These are phyloP conservation scores for Psylliodes chrysocephalus DNA, from an alignment of 2,888 invertebrate species.

Conservation along the genomic window DNA sequence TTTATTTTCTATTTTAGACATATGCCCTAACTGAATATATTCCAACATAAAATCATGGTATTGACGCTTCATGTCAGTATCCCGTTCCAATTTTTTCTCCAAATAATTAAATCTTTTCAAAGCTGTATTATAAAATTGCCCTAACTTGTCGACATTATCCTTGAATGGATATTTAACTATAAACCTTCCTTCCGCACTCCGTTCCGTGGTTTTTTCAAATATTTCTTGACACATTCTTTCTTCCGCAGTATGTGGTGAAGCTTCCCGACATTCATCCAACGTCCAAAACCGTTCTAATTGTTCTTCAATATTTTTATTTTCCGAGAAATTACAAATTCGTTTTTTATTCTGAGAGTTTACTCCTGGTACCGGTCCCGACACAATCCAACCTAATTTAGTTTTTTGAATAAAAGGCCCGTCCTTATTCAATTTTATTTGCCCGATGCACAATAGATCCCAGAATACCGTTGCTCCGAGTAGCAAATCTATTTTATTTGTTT, in stretches of 20 bases:
- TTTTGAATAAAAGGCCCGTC: constrained; percentile 6
- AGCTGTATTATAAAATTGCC: constrained; percentile 11
- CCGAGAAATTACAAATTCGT: constrained; percentile 8
- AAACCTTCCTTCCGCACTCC: constrained; percentile 22
- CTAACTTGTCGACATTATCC: not conserved
- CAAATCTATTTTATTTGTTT: constrained; percentile 20
- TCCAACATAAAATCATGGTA: constrained; percentile 32
- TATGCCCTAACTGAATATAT: constrained; percentile 31
- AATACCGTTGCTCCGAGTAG: constrained; percentile 31
- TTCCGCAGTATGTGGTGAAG: constrained; percentile 5
- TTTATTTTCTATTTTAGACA: constrained; percentile 24
- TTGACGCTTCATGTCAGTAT: not conserved
- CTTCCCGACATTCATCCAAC: constrained; percentile 28
- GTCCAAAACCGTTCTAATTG: constrained; percentile 28
- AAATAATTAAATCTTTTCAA: constrained; percentile 24
- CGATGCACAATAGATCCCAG: constrained; percentile 24
- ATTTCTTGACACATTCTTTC: constrained; percentile 24
- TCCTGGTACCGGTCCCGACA: constrained; percentile 16
- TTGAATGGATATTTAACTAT: constrained; percentile 21
- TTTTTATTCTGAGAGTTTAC: not conserved
- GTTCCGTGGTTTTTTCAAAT: constrained; percentile 9
- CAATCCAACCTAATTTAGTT: constrained; percentile 28
- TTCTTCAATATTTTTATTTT: too few relatives aligned
- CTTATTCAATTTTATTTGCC: not conserved
- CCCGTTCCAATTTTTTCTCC: constrained; percentile 32